Base-by-base conservation (phyloP, 2,797 vertebrate species). In the Coilia nasus region DNA sequence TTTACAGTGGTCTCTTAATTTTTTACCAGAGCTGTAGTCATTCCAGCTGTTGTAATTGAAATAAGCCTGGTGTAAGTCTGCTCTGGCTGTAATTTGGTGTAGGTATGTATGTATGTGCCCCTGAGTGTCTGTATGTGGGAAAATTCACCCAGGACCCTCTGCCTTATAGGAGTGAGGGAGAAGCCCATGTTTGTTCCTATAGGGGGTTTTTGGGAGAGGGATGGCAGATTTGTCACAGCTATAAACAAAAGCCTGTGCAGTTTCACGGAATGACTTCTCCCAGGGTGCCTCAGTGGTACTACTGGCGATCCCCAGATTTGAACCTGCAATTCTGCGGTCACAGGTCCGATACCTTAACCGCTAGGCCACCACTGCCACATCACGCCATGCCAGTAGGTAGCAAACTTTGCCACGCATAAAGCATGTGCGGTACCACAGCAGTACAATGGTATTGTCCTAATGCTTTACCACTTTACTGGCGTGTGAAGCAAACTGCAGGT, bases 141-240 rank as follows among this genome's bases (percentile, higher is more conserved):
- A n/a, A 17, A 17, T 75, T 75, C 15, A 75, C 31, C 31, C 67
- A 28, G 31, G 31, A 19, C 31, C 67, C 31, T 75, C 15, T 57
- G 56, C 56, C 6, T 75, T 28, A 14, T 19, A 31, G n/a, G n/a
- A n/a, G n/a, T n/a, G 31, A 14, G 15, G 4, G 67, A 75, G 67
- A 75, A 19, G 31, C 31, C 31, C 1, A 14, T 35, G 28, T 75
- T 75, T 75, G 15, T 75, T 75, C 67, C 35, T n/a, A n/a, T n/a
- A 75, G 67, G 67, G 17, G 15, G 12, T 28, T 9, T 1, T 17
- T 41, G 67, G 15, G 31, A 41, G 67, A 41, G 67, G 28, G 28
- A 28, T 75, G 31, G 31, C 67, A 71, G 64, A 71, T 71, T 71
- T 71, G 64, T 35, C 64, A 75, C 67, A 35, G 67, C 67, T 35